phyloP scores from a whole-genome alignment of 2,888 invertebrate species.

The Rotaria macrura region DNA sequence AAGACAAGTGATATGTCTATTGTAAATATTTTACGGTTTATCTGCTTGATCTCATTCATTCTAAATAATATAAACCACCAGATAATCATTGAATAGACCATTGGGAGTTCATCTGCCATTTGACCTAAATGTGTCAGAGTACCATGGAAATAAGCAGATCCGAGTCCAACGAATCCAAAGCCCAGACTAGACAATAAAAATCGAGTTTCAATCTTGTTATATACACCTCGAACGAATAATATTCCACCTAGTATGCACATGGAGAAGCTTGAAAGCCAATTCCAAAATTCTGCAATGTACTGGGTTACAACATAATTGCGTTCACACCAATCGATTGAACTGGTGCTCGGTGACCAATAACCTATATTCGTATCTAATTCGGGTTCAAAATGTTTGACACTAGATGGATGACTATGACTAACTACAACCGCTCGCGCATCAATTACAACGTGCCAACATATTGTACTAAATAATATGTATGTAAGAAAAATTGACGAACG shows the following conservation, averaged over 20 bases:
- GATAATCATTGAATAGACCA: neutral
- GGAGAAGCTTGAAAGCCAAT: neutral
- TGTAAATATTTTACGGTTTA: too few relatives aligned
- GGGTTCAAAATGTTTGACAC: neutral
- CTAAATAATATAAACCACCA: neutral
- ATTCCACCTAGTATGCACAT: neutral
- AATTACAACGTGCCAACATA: neutral
- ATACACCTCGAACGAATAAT: neutral
- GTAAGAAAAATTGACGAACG: neutral
- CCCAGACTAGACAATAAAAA: neutral
- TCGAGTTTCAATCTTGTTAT: neutral
- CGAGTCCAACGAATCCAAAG: neutral
- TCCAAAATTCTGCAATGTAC: neutral
- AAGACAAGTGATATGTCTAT: neutral
- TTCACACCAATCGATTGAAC: neutral
- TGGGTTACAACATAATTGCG: neutral
- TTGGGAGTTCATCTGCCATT: neutral
- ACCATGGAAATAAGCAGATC: neutral
- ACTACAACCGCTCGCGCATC: neutral
- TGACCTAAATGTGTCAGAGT: neutral
- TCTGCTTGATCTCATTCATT: neutral
- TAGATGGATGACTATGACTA: neutral
- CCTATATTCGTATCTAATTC: neutral
- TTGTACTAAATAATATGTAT: neutral
- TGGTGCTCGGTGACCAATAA: slow-evolving; percentile 8